Evolutionary conservation across 2,888 invertebrate genomes (phyloP), one percentile per base, ranked within the genome.

Genomic region (Exocentrus adspersus): DNA sequence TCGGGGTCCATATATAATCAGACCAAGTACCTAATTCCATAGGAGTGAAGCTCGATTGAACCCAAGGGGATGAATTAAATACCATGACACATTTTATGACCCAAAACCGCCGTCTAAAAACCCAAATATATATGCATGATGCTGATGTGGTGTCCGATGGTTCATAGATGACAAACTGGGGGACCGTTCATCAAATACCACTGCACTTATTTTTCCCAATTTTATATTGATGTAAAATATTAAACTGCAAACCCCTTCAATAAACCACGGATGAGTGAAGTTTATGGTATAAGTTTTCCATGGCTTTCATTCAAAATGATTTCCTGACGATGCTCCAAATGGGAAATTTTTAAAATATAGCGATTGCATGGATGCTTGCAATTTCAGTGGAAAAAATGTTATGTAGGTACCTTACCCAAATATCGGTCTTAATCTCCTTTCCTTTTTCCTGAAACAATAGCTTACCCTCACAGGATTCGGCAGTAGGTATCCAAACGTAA

Each of bases 61-160:
- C 75, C 74, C 24, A 17, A 20, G 71, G 75, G 75, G 69, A 60
- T 69, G 66, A 72, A 75, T 75, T 75, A 75, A 72, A 72, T 70
- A 72, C 69, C 67, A 66, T 64, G 72, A 70, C 63, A 65, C 68
- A 64, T 65, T 71, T 65, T 67, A 68, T 61, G 54, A 65, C 54
- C 54, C 65, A 37, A 58, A 69, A 65, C 66, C 63, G 54, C 54
- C 60, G 51, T 53, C 63, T 54, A 51, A 60, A 60, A 53, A 53
- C 41, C 21, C 37, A 53, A 53, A 53, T 53, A 21, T 53, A 53
- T 37, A 24, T n/a, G n/a, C n/a, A n/a, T 21, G 32, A 20, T 17
- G 32, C 17, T 12, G 53, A 41, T 16, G 37, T 16, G 37, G 17
- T n/a, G 24, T 48, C 53, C 32, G 53, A 53, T 41, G 24, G 41